Evolutionary conservation across 2,113 vertebrate genomes (phyloP).

Genomic region (Oreocharis arfaki): DNA sequence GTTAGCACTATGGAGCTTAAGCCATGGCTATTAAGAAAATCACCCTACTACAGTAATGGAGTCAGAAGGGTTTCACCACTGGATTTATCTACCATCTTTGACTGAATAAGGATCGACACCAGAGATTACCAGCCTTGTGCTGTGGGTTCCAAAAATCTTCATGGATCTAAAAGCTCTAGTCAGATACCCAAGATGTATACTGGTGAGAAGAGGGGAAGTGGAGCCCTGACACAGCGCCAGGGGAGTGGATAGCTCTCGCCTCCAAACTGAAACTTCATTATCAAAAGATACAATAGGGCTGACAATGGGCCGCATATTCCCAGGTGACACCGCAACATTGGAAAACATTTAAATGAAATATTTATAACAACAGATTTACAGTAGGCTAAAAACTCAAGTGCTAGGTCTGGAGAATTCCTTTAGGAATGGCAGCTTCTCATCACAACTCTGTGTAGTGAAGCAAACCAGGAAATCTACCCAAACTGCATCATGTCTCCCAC

Average conservation of each 20-base stretch:
- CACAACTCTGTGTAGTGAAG: neutral
- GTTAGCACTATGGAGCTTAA: neutral
- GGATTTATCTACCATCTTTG: neutral
- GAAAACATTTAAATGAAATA: neutral
- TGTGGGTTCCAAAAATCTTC: neutral
- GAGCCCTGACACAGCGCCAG: neutral
- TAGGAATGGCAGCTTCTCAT: neutral
- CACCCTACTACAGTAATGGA: neutral
- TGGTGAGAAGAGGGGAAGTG: neutral
- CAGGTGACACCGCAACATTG: neutral
- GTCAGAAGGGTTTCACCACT: neutral
- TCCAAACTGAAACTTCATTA: neutral
- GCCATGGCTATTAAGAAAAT: neutral
- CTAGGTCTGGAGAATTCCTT: neutral
- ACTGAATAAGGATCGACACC: neutral
- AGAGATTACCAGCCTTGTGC: neutral
- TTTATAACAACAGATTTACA: neutral
- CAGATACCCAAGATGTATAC: neutral
- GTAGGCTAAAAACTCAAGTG: neutral
- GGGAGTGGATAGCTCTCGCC: neutral
- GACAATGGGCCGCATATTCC: neutral
- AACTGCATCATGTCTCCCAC: neutral
- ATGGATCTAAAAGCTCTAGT: neutral
- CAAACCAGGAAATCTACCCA: neutral
- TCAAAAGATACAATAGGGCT: neutral